These are phyloP conservation scores for Chloromyia formosa DNA, from an alignment of 2,888 invertebrate species.

Conservation along the genomic window DNA sequence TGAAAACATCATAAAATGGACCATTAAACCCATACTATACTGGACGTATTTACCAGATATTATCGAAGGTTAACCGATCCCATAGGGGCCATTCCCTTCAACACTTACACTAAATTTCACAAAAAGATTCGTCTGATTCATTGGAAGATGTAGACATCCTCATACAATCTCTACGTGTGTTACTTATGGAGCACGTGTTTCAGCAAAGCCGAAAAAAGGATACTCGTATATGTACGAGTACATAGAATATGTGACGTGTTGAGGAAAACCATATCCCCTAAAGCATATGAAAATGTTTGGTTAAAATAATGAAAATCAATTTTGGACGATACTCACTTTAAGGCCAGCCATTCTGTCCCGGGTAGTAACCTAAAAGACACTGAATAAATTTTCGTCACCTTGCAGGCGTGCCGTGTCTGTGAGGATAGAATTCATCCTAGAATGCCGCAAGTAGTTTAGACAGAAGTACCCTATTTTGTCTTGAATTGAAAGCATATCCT, in stretches of 20 bases:
- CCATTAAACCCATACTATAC: slow-evolving; percentile 16
- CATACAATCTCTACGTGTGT: neutral
- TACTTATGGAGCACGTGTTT: neutral
- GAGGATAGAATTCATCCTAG: no score
- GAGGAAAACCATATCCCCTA: neutral
- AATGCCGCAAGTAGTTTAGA: no score
- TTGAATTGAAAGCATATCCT: no score
- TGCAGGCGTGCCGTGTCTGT: neutral
- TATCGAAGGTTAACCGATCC: slow-evolving; percentile 39
- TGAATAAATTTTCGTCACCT: slow-evolving; percentile 13
- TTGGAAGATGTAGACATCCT: neutral
- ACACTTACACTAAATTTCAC: slow-evolving; percentile 27
- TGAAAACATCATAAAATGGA: slow-evolving; percentile 34
- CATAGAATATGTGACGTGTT: no score
- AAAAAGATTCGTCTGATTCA: neutral
- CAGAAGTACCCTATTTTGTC: no score
- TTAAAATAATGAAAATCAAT: slow-evolving; percentile 7
- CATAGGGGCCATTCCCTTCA: slow-evolving; percentile 16
- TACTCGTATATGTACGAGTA: no score
- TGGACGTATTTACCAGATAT: slow-evolving; percentile 33
- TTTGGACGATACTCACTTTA: neutral
- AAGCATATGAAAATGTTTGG: neutral
- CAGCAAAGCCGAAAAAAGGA: neutral
- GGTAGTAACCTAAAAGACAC: neutral
- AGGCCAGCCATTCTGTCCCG: neutral